phyloP scores from a whole-genome alignment of 2,797 vertebrate genomes.

The Nothura maculosa region DNA sequence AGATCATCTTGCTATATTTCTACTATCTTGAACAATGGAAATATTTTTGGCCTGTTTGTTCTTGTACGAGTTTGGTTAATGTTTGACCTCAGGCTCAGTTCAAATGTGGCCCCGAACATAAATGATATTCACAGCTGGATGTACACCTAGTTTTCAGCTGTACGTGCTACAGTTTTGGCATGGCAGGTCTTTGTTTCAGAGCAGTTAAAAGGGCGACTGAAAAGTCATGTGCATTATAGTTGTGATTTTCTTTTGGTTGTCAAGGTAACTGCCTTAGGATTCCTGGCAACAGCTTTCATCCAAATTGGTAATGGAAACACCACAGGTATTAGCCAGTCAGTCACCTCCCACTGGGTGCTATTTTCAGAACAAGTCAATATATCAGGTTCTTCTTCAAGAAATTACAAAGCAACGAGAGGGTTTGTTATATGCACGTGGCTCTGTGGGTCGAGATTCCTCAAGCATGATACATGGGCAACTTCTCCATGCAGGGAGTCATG shows the following conservation, averaged over 20 bases:
- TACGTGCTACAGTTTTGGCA: background rate
- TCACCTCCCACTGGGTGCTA: slow-evolving; percentile 67
- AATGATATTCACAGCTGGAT: background rate
- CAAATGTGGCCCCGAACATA: background rate
- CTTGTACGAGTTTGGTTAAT: background rate
- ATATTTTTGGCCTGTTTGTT: background rate
- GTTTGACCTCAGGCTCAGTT: background rate
- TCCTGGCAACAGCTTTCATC: slow-evolving; percentile 62
- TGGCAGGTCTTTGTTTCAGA: slow-evolving; percentile 4
- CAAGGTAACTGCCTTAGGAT: slow-evolving; percentile 70
- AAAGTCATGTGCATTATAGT: slow-evolving; percentile 26
- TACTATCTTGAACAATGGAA: background rate
- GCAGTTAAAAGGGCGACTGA: slow-evolving; percentile 50
- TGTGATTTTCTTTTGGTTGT: slow-evolving; percentile 63
- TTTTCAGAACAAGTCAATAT: slow-evolving; percentile 57
- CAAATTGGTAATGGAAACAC: slow-evolving; percentile 51
- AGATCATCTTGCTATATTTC: background rate
- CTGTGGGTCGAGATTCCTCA: fast-evolving
- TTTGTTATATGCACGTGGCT: background rate
- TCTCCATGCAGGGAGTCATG: background rate
- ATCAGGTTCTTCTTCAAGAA: slow-evolving; percentile 38
- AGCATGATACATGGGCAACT: background rate
- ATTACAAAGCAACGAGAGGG: background rate
- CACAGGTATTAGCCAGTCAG: slow-evolving; percentile 72
- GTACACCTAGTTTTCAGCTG: background rate